These are phyloP conservation scores for Hydropotes inermis DNA, from an alignment of 2,113 vertebrate genomes.

Conservation along the genomic window DNA sequence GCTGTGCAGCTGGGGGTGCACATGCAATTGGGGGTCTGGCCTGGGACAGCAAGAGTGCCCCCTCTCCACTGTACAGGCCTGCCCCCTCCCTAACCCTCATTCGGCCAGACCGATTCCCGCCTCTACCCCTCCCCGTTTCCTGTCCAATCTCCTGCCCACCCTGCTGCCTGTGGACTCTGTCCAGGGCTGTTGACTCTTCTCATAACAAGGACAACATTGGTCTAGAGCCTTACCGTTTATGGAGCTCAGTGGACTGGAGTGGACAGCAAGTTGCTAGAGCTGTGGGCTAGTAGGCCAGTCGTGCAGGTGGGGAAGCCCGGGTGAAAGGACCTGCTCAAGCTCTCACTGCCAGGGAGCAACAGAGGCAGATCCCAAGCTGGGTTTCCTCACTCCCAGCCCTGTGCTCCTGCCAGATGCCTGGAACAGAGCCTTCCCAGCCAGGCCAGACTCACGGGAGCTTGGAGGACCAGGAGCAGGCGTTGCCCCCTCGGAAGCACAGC, in stretches of 20 bases:
- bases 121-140: background rate
- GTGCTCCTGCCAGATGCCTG: background rate
- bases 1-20: accelerated
- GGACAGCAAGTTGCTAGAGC: background rate
- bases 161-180: background rate
- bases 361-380: background rate
- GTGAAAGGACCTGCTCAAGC: background rate
- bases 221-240: background rate
- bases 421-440: background rate
- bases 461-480: background rate
- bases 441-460: background rate
- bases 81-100: background rate
- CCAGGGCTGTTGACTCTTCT: background rate
- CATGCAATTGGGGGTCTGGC: background rate
- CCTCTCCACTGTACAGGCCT: background rate
- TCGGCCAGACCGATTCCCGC: background rate
- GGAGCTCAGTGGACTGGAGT: background rate
- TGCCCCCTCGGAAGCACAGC: background rate
- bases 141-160: background rate
- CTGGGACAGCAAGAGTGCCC: background rate
- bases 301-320: background rate
- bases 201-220: background rate
- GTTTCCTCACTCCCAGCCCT: background rate
- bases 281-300: accelerated
- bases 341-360: background rate